phyloP scores from a whole-genome alignment of 2,888 invertebrate genomes.

The Boloria euphrosyne region DNA sequence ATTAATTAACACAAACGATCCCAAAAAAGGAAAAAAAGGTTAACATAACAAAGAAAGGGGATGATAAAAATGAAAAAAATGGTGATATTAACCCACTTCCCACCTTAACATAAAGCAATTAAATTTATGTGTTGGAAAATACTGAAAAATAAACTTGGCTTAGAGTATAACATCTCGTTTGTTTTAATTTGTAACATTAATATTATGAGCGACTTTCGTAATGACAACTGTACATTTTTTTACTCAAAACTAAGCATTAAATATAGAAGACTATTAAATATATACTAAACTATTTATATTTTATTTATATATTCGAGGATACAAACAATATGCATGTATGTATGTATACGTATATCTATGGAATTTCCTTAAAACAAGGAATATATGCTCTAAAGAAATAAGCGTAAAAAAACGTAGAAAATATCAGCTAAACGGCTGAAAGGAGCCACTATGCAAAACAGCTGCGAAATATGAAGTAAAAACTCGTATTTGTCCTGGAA shows the following conservation, averaged over 20 bases:
- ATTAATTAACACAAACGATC: conserved; percentile 8
- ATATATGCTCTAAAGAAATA: background rate
- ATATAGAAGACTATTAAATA: too few relatives aligned
- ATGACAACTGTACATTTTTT: conserved; percentile 5
- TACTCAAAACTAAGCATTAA: background rate
- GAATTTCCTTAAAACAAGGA: too few relatives aligned
- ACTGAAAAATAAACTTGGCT: conserved; percentile 1
- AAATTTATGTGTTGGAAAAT: conserved; percentile 19
- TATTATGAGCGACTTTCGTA: background rate
- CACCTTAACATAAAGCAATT: conserved; percentile 19
- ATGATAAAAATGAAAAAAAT: conserved; percentile 18
- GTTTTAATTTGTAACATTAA: conserved; percentile 18
- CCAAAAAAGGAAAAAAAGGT: conserved; percentile 7
- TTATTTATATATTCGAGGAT: too few relatives aligned
- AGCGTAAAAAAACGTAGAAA: background rate
- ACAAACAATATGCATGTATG: too few relatives aligned
- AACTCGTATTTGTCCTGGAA: conserved; percentile 12
- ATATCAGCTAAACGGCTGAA: conserved; percentile 11
- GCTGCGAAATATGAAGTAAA: conserved; percentile 19
- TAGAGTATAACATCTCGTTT: background rate
- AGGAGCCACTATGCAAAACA: conserved; percentile 16
- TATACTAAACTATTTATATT: too few relatives aligned
- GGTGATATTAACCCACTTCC: conserved; percentile 14
- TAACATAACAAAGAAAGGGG: conserved; percentile 12
- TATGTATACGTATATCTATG: too few relatives aligned